Conservation (phyloP, 2,888 invertebrate genomes). For the Euzophera pinguis region DNA sequence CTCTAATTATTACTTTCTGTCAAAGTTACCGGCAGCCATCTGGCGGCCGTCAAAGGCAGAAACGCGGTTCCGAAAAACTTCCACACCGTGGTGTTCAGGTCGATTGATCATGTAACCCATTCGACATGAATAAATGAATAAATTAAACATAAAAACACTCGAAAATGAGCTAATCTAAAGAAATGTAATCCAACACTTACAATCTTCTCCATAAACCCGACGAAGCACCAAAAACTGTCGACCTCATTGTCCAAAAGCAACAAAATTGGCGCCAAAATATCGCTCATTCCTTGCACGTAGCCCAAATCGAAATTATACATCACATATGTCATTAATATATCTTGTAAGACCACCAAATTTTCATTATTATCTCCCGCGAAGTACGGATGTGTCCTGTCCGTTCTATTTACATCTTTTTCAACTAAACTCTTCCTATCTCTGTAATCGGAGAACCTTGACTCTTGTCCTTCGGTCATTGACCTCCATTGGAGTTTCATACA, state of each 20-base stretch:
- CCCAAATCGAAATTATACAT: slow-evolving; percentile 99
- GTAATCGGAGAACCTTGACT: slow-evolving; percentile 90
- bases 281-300: slow-evolving; percentile 98
- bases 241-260: slow-evolving; percentile 94
- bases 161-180: neutral
- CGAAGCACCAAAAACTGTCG: slow-evolving; percentile 99
- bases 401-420: slow-evolving; percentile 98
- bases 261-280: slow-evolving; percentile 95
- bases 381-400: slow-evolving; percentile 94
- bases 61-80: too few species aligned
- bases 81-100: too few species aligned
- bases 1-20: too few species aligned
- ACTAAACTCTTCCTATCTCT: slow-evolving; percentile 95
- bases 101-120: too few species aligned
- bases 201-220: slow-evolving; percentile 97
- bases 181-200: slow-evolving; percentile 73
- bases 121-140: too few species aligned
- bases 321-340: slow-evolving; percentile 98
- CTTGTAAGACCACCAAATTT: slow-evolving; percentile 90
- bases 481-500: slow-evolving; percentile 98
- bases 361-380: slow-evolving; percentile 96
- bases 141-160: neutral
- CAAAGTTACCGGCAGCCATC: too few species aligned
- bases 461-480: slow-evolving; percentile 92
- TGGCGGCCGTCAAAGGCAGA: too few species aligned